phyloP scores from a whole-genome alignment of 2,888 invertebrate species.

The Sisyra terminalis region DNA sequence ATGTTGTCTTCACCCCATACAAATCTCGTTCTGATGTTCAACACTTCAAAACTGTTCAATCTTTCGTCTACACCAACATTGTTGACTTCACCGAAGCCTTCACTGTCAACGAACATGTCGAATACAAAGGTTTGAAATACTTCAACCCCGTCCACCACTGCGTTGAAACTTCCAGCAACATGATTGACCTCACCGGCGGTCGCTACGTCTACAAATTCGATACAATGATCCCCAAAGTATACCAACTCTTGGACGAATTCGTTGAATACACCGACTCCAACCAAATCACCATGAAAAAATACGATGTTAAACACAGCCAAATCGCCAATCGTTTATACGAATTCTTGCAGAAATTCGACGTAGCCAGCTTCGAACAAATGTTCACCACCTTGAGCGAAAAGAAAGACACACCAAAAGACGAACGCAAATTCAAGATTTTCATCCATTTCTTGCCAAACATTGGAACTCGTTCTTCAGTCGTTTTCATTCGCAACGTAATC shows the following conservation, averaged over 20 bases:
- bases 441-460: constrained; percentile 28
- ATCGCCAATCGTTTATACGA: constrained; percentile 21
- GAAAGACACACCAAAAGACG: constrained; percentile 13
- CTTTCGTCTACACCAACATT: constrained; percentile 19
- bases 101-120: constrained; percentile 9
- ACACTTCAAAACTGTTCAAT: constrained; percentile 25
- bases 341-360: constrained; percentile 20
- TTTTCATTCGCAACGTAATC: constrained; percentile 25
- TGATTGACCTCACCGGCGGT: constrained; percentile 22
- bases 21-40: constrained; percentile 20
- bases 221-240: constrained; percentile 13
- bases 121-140: constrained; percentile 18
- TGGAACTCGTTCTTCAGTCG: constrained; percentile 26
- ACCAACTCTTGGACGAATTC: constrained; percentile 14
- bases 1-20: constrained; percentile 13
- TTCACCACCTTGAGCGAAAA: constrained; percentile 13
- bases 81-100: constrained; percentile 14
- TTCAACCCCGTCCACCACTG: constrained; percentile 13
- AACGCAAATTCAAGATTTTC: constrained; percentile 20
- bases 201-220: constrained; percentile 18
- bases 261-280: constrained; percentile 21
- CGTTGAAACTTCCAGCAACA: constrained; percentile 11
- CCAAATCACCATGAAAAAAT: constrained; percentile 20
- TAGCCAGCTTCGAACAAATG: constrained; percentile 19
- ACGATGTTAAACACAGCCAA: constrained; percentile 22